Base-by-base conservation (phyloP, 2,888 invertebrate genomes). In the Coleophora deauratella region DNA sequence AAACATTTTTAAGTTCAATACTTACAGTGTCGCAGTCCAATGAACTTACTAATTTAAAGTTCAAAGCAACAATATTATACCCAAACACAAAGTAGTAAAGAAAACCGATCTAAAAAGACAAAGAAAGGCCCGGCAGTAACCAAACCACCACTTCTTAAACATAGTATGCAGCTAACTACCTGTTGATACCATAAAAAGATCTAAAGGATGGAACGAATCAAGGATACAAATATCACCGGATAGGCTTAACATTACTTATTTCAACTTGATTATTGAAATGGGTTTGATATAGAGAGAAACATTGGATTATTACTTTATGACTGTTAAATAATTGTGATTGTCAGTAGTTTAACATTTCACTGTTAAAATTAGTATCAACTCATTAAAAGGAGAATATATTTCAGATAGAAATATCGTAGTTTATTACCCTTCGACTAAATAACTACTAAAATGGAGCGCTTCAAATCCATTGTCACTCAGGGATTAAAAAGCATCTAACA, bases 221-320 rank as follows among this genome's bases (percentile, higher is more conserved):
- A 44, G 38, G 45, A 49, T 46, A 44, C 38, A 40, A 44, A 49
- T 14, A 45, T 43, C 54, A 58, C 50, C 56, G 54, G 51, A 21
- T 4, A 6, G 21, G 6, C 21, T 3, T 3, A 21, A 21, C 21
- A 21, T 21, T 3, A 3, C 21, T 50, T 55, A 58, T 63, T 66
- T 55, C 52, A 47, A 54, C 54, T 58, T 50, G 66, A 61, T 74
- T 76, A 76, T 74, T 73, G 71, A 71, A 66, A 64, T 61, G 46
- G 59, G 59, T 46, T 46, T 43, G 55, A 55, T 55, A 53, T 6
- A 21, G 21, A 21, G 3, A 21, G 6, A 51, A 49, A 44, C 38
- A 35, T 39, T 41, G 46, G 47, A 55, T 56, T 54, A 59, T 58
- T 45, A 43, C 37, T 53, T 53, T 51, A 50, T 36, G 32, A 21